These are phyloP conservation scores for Mechanitis messenoides DNA, from an alignment of 2,888 invertebrate genomes.

Conservation along the genomic window DNA sequence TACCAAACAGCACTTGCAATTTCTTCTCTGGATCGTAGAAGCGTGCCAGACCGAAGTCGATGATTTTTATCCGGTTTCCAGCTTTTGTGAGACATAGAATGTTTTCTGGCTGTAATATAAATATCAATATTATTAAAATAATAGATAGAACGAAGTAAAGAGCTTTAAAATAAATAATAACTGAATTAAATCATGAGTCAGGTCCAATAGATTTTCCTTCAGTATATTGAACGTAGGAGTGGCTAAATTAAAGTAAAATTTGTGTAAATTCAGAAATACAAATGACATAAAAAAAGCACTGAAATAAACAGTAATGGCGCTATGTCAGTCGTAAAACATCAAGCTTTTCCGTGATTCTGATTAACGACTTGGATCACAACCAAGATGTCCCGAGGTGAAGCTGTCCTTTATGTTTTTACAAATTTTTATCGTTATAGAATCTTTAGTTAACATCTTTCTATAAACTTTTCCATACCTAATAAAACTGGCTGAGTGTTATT, in stretches of 20 bases:
- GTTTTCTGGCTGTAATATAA: constrained; percentile 90
- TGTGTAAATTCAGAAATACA: constrained; percentile 10
- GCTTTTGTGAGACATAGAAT: constrained; percentile 96
- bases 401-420: constrained; percentile 14
- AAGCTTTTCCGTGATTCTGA: constrained; percentile 62
- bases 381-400: constrained; percentile 40
- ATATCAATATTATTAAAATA: not conserved
- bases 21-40: constrained; percentile 94
- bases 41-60: constrained; percentile 97
- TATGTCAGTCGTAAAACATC: constrained; percentile 45
- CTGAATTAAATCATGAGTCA: too few species aligned
- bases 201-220: not conserved
- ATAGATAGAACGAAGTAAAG: not conserved
- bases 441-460: constrained; percentile 1
- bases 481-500: not conserved
- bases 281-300: constrained; percentile 28
- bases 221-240: constrained; percentile 6
- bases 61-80: constrained; percentile 99
- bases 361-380: constrained; percentile 60
- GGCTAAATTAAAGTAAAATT: constrained; percentile 15
- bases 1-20: constrained; percentile 95
- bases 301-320: constrained; percentile 41
- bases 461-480: not conserved
- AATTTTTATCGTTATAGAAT: constrained; percentile 15
- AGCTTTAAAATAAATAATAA: not conserved